Conservation (phyloP, 1,140 invertebrate genomes). For the Penaeus chinensis region DNA sequence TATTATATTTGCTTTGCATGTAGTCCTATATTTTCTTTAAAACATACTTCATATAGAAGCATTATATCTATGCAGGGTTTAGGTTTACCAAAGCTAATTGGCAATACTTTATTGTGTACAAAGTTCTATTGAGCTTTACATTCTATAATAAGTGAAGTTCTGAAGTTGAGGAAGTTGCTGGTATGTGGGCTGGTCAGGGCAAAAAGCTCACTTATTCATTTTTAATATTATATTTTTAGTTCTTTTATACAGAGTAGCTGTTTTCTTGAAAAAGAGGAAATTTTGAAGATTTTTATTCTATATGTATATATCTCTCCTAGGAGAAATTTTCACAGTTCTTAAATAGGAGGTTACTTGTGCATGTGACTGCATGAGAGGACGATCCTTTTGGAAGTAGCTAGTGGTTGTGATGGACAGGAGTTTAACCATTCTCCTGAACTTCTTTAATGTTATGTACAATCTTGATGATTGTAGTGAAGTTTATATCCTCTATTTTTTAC, state of each 20-base stretch:
- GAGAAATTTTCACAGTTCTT: too few relatives aligned
- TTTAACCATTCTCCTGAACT: too few relatives aligned
- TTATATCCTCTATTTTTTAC: too few relatives aligned
- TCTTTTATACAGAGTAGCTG: neutral
- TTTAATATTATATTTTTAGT: conserved; percentile 11
- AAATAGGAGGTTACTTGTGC: too few relatives aligned
- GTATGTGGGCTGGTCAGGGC: conserved; percentile 18
- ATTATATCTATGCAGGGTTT: conserved; percentile 53
- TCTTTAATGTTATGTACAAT: too few relatives aligned
- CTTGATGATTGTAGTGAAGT: too few relatives aligned
- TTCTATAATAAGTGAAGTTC: conserved; percentile 30
- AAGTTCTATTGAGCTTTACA: conserved; percentile 47
- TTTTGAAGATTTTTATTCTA: too few relatives aligned
- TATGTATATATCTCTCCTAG: too few relatives aligned
- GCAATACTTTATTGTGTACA: conserved; percentile 53
- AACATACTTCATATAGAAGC: conserved; percentile 36
- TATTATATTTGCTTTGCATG: conserved; percentile 61
- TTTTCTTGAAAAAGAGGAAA: conserved; percentile 1
- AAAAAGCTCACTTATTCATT: conserved; percentile 3
- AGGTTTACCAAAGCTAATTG: conserved; percentile 58
- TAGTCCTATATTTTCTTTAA: conserved; percentile 58
- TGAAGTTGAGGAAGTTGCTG: conserved; percentile 43
- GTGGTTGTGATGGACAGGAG: too few relatives aligned
- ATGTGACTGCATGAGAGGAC: too few relatives aligned
- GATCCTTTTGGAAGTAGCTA: too few relatives aligned